Percentiles rank a stretch among this genome's conserved stretches.
phyloP scores from a whole-genome alignment of 2,888 invertebrate species.

The Vanessa cardui region DNA sequence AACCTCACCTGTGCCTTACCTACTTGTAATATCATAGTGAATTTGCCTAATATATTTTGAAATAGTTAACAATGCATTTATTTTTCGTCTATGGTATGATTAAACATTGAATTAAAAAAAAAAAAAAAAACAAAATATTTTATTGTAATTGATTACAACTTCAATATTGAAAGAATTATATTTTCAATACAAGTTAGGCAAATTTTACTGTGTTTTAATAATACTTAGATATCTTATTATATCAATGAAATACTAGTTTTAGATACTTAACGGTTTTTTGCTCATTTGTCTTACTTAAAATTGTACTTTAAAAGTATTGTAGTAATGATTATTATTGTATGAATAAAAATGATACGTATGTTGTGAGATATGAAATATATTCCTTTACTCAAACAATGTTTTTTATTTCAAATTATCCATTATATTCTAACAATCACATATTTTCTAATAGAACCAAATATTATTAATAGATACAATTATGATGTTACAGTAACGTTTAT shows the following conservation, averaged over 20 bases:
- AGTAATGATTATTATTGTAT: not conserved
- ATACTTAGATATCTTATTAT: too few relatives aligned
- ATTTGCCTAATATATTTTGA: not conserved
- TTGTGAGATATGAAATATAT: conserved; percentile 39
- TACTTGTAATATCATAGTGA: conserved; percentile 18
- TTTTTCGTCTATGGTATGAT: too few relatives aligned
- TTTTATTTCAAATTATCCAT: conserved; percentile 7
- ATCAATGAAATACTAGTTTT: not conserved
- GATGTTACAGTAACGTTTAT: too few relatives aligned
- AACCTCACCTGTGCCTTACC: conserved; percentile 33
- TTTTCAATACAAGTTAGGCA: too few relatives aligned
- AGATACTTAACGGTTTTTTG: conserved; percentile 26
- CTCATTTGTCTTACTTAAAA: conserved; percentile 38
- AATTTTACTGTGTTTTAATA: conserved; percentile 1
- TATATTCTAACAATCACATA: not conserved
- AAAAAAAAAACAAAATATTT: not conserved
- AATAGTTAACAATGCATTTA: too few relatives aligned
- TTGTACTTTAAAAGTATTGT: conserved; percentile 8
- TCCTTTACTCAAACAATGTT: conserved; percentile 25
- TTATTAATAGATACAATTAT: too few relatives aligned
- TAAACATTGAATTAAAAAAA: too few relatives aligned
- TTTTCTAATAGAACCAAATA: not conserved
- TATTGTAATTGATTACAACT: not conserved
- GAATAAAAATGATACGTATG: conserved; percentile 22
- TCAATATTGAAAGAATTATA: too few relatives aligned